phyloP scores from a whole-genome alignment of 2,113 vertebrate genomes.

The Stercorarius parasiticus region DNA sequence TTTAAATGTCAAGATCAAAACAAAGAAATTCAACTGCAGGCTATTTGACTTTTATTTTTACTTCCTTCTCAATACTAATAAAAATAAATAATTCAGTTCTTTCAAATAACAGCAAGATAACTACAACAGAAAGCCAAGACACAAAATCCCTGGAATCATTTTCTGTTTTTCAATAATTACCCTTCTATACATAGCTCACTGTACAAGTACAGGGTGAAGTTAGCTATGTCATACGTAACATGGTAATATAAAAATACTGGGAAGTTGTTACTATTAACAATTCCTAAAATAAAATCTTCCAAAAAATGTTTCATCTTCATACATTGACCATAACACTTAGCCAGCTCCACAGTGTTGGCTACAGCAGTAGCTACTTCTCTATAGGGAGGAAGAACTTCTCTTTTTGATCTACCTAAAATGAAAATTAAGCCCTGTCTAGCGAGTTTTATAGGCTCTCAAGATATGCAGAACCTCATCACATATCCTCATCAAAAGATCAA shows the following conservation, averaged over 20 bases:
- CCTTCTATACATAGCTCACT: background rate
- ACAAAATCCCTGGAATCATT: background rate
- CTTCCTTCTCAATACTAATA: background rate
- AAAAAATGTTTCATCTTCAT: background rate
- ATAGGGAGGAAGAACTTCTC: background rate
- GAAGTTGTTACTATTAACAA: background rate
- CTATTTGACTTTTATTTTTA: background rate
- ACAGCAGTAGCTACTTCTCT: background rate
- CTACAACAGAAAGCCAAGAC: background rate
- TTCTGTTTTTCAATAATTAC: background rate
- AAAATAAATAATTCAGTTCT: background rate
- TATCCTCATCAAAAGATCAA: background rate
- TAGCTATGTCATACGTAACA: background rate
- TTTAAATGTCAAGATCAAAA: conserved; percentile 3
- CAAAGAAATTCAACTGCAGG: background rate
- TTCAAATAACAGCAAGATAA: background rate
- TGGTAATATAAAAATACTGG: background rate
- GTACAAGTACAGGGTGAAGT: background rate
- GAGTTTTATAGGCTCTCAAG: background rate
- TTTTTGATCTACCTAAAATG: background rate
- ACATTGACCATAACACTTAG: background rate
- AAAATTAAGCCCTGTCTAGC: background rate
- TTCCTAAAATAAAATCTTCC: background rate
- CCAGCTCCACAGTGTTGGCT: background rate
- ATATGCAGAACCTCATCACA: background rate